Evolutionary conservation across 2,113 vertebrate species (phyloP).

Genomic region (Ceyx margarethae): DNA sequence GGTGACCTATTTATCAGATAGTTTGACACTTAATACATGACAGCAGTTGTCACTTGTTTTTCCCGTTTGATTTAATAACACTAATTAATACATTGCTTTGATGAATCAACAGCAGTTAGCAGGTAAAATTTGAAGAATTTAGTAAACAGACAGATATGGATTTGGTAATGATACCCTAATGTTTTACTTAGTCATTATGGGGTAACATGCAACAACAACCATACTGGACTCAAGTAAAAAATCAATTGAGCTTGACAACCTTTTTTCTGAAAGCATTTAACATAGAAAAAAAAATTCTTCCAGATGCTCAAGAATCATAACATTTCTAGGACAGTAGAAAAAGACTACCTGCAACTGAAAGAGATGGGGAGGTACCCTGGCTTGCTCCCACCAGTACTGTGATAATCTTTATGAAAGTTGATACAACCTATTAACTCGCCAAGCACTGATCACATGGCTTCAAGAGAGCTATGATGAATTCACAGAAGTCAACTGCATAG

Average conservation of each 20-base stretch:
- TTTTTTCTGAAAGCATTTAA: not conserved
- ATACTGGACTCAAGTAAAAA: not conserved
- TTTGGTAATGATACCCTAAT: not conserved
- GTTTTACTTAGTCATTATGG: not conserved
- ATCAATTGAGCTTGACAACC: not conserved
- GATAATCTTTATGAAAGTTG: not conserved
- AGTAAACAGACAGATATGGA: constrained; percentile 1
- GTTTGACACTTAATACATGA: constrained; percentile 38
- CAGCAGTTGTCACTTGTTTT: constrained; percentile 27
- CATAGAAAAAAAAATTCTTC: not conserved
- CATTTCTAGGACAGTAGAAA: not conserved
- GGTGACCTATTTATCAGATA: constrained; percentile 54
- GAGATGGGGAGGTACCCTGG: not conserved
- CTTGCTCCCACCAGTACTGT: not conserved
- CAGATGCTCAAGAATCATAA: not conserved
- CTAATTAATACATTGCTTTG: constrained; percentile 53
- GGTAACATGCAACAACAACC: not conserved
- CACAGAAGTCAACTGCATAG: not conserved
- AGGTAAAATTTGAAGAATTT: not conserved
- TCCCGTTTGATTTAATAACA: constrained; percentile 21
- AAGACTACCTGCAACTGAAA: not conserved
- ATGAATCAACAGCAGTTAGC: constrained; percentile 23
- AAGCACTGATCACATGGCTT: not conserved
- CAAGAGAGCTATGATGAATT: not conserved
- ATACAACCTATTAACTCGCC: not conserved